Conservation (phyloP, 1,140 invertebrate genomes). For the Bradynema listronoti region DNA sequence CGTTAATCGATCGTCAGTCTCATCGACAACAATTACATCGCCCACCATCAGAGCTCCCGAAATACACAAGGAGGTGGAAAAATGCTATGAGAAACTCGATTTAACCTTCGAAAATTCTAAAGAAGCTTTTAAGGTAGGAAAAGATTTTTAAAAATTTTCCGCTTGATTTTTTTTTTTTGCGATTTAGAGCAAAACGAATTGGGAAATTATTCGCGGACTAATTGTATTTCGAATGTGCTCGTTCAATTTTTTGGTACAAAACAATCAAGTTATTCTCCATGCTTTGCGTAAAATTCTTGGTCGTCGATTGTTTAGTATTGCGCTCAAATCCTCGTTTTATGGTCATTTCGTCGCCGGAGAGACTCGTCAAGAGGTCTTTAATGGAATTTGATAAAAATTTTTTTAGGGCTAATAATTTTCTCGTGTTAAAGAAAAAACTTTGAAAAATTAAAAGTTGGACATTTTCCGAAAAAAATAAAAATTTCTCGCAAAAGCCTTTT, state of each 20-base stretch:
- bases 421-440: no score
- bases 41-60: no score
- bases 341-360: conserved; percentile 97
- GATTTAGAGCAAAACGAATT: conserved; percentile 84
- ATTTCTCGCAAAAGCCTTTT: no score
- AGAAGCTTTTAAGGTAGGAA: conserved; percentile 60
- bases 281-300: conserved; percentile 73
- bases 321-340: conserved; percentile 92
- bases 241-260: conserved; percentile 77
- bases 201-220: conserved; percentile 81
- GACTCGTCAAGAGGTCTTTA: conserved; percentile 75
- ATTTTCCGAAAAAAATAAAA: no score
- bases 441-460: no score
- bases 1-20: no score
- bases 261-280: conserved; percentile 92
- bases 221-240: conserved; percentile 87
- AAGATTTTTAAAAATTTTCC: no score
- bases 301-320: conserved; percentile 71
- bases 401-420: no score
- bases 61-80: conserved; percentile 43
- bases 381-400: no score
- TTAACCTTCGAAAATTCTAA: conserved; percentile 68
- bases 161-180: conserved; percentile 59
- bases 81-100: conserved; percentile 70
- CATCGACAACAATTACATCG: no score